phyloP scores from a whole-genome alignment of 2,113 vertebrate species.

The Varanus salvator region DNA sequence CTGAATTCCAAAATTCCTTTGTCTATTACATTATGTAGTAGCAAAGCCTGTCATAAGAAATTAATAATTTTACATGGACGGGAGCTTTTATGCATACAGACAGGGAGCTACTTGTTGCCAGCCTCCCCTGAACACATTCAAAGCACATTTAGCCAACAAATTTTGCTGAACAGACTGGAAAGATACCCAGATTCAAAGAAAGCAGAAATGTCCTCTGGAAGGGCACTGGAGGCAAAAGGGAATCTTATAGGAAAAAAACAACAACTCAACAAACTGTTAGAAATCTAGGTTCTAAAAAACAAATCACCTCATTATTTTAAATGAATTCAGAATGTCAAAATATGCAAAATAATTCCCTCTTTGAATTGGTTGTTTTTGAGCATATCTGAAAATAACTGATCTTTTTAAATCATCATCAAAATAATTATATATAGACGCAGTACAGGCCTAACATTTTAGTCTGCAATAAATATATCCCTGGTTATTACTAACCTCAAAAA shows the following conservation, averaged over 20 bases:
- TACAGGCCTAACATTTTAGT: constrained; percentile 42
- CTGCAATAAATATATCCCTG: constrained; percentile 46
- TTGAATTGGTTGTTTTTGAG: constrained; percentile 52
- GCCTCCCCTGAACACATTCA: constrained; percentile 48
- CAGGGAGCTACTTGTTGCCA: constrained; percentile 31
- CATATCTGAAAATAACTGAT: constrained; percentile 60
- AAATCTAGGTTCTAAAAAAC: not conserved
- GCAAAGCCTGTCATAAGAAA: constrained; percentile 83
- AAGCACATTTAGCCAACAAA: constrained; percentile 51
- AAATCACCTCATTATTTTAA: constrained; percentile 28
- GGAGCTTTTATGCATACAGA: constrained; percentile 61
- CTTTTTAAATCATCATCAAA: constrained; percentile 53
- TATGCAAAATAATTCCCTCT: constrained; percentile 41
- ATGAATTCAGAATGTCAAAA: constrained; percentile 40
- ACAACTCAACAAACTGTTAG: not conserved
- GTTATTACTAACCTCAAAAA: constrained; percentile 48
- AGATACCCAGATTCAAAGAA: constrained; percentile 46
- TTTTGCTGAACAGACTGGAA: constrained; percentile 41
- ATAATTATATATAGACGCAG: constrained; percentile 40
- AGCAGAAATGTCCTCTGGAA: constrained; percentile 43
- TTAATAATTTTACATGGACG: constrained; percentile 81
- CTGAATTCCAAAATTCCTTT: constrained; percentile 89
- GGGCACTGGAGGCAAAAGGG: constrained; percentile 54
- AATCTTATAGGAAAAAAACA: constrained; percentile 49
- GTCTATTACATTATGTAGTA: constrained; percentile 86